phyloP scores from a whole-genome alignment of 2,888 invertebrate genomes.

The Drosophila diplacantha region DNA sequence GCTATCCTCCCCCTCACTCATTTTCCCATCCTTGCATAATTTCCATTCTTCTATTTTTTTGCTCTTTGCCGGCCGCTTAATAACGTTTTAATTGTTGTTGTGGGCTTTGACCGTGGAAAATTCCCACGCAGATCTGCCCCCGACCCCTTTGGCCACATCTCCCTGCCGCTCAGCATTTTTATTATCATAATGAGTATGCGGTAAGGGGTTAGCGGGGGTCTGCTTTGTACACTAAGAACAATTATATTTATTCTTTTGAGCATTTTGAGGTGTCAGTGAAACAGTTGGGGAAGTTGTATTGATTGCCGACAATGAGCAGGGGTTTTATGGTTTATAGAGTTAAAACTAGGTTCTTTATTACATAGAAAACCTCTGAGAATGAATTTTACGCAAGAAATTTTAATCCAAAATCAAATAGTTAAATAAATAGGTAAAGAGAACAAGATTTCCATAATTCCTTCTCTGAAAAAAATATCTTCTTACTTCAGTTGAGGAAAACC shows the following conservation, averaged over 20 bases:
- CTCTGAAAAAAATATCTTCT: not conserved
- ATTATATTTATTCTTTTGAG: too few species aligned
- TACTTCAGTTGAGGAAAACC: not conserved
- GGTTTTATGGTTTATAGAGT: too few species aligned
- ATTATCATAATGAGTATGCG: conserved; percentile 68
- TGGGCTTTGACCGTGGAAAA: conserved; percentile 63
- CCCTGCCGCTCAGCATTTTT: conserved; percentile 52
- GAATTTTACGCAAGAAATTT: too few species aligned
- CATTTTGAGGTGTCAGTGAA: too few species aligned
- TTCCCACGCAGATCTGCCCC: conserved; percentile 48
- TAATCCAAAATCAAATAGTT: too few species aligned
- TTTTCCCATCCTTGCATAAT: conserved; percentile 57
- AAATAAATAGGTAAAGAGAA: too few species aligned
- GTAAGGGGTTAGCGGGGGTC: conserved; percentile 24
- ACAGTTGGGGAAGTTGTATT: too few species aligned
- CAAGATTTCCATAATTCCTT: not conserved
- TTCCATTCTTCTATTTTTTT: conserved; percentile 30
- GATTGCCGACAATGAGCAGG: too few species aligned
- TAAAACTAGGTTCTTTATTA: too few species aligned
- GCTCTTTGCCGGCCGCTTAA: conserved; percentile 55
- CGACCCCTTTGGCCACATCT: conserved; percentile 12
- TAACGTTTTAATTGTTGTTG: conserved; percentile 71
- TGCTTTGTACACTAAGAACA: not conserved
- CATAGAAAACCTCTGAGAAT: too few species aligned
- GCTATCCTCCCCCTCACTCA: conserved; percentile 9